These are phyloP conservation scores for Zaprionus kolodkinae DNA, from an alignment of 1,140 invertebrate genomes.

Conservation along the genomic window DNA sequence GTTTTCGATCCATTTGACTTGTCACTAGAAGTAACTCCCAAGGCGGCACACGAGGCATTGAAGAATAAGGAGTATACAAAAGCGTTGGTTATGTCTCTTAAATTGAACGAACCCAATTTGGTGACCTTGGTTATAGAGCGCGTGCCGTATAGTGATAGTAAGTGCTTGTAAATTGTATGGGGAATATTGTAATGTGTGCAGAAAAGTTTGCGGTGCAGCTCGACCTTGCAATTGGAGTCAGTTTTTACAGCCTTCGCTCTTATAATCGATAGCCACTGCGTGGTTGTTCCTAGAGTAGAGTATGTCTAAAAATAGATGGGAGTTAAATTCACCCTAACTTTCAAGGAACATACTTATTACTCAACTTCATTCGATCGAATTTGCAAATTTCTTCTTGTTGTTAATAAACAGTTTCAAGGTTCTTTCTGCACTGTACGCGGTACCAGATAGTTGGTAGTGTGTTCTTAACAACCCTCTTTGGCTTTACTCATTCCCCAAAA, in stretches of 20 bases:
- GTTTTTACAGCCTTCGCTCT: constrained; percentile 16
- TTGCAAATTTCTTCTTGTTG: constrained; percentile 70
- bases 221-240: constrained; percentile 48
- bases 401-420: constrained; percentile 81
- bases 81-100: constrained; percentile 93
- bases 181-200: constrained; percentile 17
- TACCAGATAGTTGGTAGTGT: not conserved
- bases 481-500: constrained; percentile 17
- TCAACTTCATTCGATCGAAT: constrained; percentile 69
- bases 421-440: constrained; percentile 24
- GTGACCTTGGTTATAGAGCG: constrained; percentile 94
- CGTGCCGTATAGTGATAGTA: constrained; percentile 91
- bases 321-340: constrained; percentile 39
- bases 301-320: constrained; percentile 63
- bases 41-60: constrained; percentile 88
- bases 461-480: constrained; percentile 64
- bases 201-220: constrained; percentile 26
- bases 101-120: constrained; percentile 92
- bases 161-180: constrained; percentile 82
- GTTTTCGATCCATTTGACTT: constrained; percentile 93
- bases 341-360: constrained; percentile 45
- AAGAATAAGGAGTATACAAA: constrained; percentile 87
- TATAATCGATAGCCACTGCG: constrained; percentile 33
- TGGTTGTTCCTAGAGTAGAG: constrained; percentile 20
- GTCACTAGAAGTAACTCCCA: constrained; percentile 92